phyloP scores from a whole-genome alignment of 1,140 invertebrate genomes.

The Phocides pigmalion region DNA sequence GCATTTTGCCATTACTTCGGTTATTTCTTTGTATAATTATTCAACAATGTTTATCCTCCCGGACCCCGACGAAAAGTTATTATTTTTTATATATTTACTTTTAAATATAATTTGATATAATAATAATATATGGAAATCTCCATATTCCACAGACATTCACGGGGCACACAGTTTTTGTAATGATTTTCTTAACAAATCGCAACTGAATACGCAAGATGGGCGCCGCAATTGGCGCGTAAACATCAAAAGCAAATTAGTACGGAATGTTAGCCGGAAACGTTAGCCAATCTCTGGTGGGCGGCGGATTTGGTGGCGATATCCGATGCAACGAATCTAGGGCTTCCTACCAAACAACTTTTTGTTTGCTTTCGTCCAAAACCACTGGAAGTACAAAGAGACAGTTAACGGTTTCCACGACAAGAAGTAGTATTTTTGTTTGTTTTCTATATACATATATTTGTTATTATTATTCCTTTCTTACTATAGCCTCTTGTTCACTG shows the following conservation, averaged over 20 bases:
- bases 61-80: too few species aligned
- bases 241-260: slow-evolving; percentile 34
- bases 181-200: slow-evolving; percentile 15
- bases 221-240: slow-evolving; percentile 38
- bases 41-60: too few species aligned
- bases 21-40: too few species aligned
- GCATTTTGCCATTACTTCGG: too few species aligned
- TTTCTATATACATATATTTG: too few species aligned
- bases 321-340: slow-evolving; percentile 16
- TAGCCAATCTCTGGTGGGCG: slow-evolving; percentile 53
- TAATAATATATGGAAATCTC: too few species aligned
- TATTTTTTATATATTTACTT: too few species aligned
- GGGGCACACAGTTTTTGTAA: neutral
- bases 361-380: slow-evolving; percentile 6
- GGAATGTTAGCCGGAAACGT: slow-evolving; percentile 52
- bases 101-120: too few species aligned
- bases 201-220: slow-evolving; percentile 35
- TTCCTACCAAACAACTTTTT: slow-evolving; percentile 18
- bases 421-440: slow-evolving; percentile 4
- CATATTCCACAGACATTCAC: too few species aligned
- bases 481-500: too few species aligned
- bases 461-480: too few species aligned
- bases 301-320: slow-evolving; percentile 29
- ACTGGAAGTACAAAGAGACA: slow-evolving; percentile 7
- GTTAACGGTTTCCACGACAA: neutral